phyloP scores from a whole-genome alignment of 1,140 invertebrate species.

The Drosophila dunni region DNA sequence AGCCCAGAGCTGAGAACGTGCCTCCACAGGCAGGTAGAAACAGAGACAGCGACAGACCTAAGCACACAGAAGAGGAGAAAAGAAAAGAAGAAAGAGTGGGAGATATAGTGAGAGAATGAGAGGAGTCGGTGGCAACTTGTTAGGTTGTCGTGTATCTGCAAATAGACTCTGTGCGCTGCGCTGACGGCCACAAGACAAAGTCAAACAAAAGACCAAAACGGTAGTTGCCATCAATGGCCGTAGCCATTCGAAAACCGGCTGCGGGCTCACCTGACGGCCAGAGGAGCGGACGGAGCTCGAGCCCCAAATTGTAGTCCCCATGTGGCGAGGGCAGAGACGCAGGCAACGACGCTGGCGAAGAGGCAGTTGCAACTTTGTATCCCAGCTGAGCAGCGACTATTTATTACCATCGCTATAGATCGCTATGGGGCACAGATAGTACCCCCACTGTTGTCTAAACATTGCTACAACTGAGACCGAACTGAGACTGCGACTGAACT shows the following conservation, averaged over 20 bases:
- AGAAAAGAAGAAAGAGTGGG: slow-evolving; percentile 4
- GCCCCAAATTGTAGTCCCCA: slow-evolving; percentile 6
- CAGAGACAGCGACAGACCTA: background rate
- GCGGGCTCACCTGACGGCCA: slow-evolving; percentile 38
- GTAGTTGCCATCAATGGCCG: slow-evolving; percentile 78
- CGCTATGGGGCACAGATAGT: slow-evolving; percentile 10
- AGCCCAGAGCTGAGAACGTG: slow-evolving; percentile 56
- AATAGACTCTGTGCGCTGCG: slow-evolving; percentile 57
- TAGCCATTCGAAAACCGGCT: slow-evolving; percentile 58
- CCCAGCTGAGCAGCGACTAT: slow-evolving; percentile 51
- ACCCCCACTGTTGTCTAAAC: background rate
- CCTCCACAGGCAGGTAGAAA: slow-evolving; percentile 22
- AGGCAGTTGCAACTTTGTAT: slow-evolving; percentile 63
- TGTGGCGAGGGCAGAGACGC: background rate
- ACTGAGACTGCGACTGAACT: background rate
- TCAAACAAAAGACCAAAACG: slow-evolving; percentile 81
- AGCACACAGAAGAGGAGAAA: slow-evolving; percentile 13
- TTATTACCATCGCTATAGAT: slow-evolving; percentile 46
- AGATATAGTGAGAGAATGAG: slow-evolving; percentile 35
- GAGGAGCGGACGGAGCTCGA: background rate
- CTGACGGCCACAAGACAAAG: slow-evolving; percentile 77
- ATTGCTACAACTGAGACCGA: too few species aligned
- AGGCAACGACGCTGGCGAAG: background rate
- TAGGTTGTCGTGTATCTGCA: slow-evolving; percentile 78
- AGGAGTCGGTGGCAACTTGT: slow-evolving; percentile 44